Percentiles rank a stretch among this genome's conserved stretches.
Conservation (phyloP, 2,113 vertebrate species). For the Phasianus colchicus region DNA sequence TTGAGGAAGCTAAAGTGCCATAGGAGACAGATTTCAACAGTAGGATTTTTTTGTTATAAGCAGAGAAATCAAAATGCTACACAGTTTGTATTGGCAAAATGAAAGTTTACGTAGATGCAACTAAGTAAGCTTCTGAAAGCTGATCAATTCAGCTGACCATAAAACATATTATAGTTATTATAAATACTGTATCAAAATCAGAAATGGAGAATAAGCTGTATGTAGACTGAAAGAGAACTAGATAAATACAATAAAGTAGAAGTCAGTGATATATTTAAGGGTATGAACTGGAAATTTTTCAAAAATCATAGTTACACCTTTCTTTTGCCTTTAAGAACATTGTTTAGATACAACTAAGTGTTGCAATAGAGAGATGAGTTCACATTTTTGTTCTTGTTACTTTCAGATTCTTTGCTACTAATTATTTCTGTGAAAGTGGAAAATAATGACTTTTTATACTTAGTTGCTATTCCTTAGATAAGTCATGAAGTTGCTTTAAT, state of each 20-base stretch:
- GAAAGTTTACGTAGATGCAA: neutral
- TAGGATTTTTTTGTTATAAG: neutral
- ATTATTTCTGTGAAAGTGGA: neutral
- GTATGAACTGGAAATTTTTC: neutral
- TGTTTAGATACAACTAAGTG: neutral
- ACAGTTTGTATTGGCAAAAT: neutral
- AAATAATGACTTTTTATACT: neutral
- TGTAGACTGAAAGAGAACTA: constrained; percentile 15
- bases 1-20: neutral
- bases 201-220: neutral
- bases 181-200: neutral
- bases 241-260: constrained; percentile 8
- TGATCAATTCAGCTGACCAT: neutral
- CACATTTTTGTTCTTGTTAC: neutral
- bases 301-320: neutral
- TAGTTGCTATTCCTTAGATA: neutral
- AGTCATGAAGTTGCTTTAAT: neutral
- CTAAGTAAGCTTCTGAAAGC: neutral
- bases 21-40: neutral
- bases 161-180: neutral
- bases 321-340: neutral
- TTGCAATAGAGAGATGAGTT: neutral
- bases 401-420: neutral
- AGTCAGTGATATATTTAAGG: neutral
- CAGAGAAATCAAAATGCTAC: constrained; percentile 7